Conservation (phyloP, 2,113 vertebrate genomes). For the Cyprinodon tularosa region DNA sequence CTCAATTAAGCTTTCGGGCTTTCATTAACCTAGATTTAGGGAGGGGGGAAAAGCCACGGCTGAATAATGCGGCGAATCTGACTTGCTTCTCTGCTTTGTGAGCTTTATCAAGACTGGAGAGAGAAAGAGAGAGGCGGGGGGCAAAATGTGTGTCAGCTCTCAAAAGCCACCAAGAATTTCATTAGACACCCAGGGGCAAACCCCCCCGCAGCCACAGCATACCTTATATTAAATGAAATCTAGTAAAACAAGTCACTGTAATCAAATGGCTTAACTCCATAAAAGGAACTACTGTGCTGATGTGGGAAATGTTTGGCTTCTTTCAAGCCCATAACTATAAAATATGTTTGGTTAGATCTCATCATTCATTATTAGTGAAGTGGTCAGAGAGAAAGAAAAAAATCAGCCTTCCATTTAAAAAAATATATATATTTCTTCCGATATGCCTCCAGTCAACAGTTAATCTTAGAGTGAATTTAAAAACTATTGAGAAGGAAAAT, state of each 20-base stretch:
- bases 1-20: constrained; percentile 80
- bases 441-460: too few relatives aligned
- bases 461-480: too few relatives aligned
- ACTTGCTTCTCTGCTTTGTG: constrained; percentile 67
- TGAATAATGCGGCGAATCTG: constrained; percentile 71
- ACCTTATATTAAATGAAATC: constrained; percentile 70
- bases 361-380: constrained; percentile 4
- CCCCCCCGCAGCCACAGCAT: constrained; percentile 40
- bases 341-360: constrained; percentile 44
- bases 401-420: too few relatives aligned
- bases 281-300: constrained; percentile 15
- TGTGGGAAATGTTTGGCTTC: constrained; percentile 11
- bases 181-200: constrained; percentile 64
- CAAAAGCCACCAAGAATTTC: constrained; percentile 63
- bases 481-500: too few relatives aligned
- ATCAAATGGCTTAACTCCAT: constrained; percentile 52
- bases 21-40: constrained; percentile 81
- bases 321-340: constrained; percentile 34
- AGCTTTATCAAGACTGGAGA: constrained; percentile 38
- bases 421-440: too few relatives aligned
- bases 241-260: constrained; percentile 52
- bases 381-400: background rate
- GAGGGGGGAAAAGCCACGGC: constrained; percentile 70
- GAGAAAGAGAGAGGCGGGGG: constrained; percentile 35
- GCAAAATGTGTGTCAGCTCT: constrained; percentile 68